Base-by-base conservation (phyloP, 1,140 invertebrate species). In the Aphelenchoides besseyi region DNA sequence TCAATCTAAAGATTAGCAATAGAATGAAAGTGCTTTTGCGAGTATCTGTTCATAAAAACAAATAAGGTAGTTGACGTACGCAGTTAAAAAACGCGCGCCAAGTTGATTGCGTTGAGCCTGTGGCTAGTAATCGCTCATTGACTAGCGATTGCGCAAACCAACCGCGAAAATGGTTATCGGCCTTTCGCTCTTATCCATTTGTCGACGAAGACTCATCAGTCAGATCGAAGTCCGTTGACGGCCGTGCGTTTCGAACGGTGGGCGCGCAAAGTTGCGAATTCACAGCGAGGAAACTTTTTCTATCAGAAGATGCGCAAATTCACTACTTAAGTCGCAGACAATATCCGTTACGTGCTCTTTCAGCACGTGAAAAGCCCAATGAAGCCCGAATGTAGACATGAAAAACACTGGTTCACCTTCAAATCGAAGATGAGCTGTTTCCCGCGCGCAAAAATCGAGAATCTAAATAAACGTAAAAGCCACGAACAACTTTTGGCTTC, bases 31-130 rank as follows among this genome's bases (percentile, higher is more conserved):
- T n/a, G n/a, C n/a, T n/a, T n/a, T n/a, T n/a, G n/a, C n/a, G n/a
- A n/a, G n/a, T n/a, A n/a, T n/a, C n/a, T n/a, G n/a, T 23, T 48
- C 41, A 48, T 48, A 48, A 48, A 48, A 48, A 48, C 41, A 48
- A 48, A 23, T 48, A 48, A 48, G 41, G 41, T 48, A 48, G 41
- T 48, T 48, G 41, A 48, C 41, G 41, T 23, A 48, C 41, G 41
- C 41, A 48, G 41, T 48, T 48, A 48, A 48, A 48, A 48, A 48
- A 48, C 41, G 41, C 41, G 41, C 12, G 23, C 41, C 12, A 48
- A 48, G 41, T 48, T 23, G 41, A 23, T 48, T 48, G 41, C 41
- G 41, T n/a, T 48, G 41, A 48, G 12, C 41, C 41, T 12, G 23
- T 16, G 41, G 41, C 41, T 48, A 12, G 41, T 23, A 48, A 48